Base-by-base conservation (phyloP, 2,113 vertebrate genomes). In the Empidonax alnorum region DNA sequence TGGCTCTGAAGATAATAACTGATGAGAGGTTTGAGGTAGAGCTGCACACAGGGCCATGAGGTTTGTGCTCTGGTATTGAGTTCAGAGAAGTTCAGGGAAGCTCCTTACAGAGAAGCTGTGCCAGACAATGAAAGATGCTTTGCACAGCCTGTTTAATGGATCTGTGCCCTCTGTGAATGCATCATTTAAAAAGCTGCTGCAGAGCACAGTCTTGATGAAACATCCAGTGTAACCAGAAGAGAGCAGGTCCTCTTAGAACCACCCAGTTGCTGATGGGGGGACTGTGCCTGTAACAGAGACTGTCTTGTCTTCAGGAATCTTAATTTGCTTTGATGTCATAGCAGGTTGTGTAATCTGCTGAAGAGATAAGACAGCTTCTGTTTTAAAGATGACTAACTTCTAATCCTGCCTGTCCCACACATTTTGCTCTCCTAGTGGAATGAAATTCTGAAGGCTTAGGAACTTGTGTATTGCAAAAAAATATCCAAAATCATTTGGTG, bases 301-400 rank as follows among this genome's bases (percentile, higher is more conserved):
- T 55, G 62, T 77, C 78, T 94, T 94, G 87, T 94, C 82, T 88
- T 74, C 55, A 68, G 65, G 33, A 91, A 46, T 80, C 66, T 75
- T 37, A 25, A 62, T 79, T 83, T 76, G 7, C 94, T 94, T 94
- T 96, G 87, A 87, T 96, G 88, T 89, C 66, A 9, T 66, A 92
- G 47, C 49, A 44, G 74, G 66, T 87, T 96, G 85, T 95, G 86
- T 39, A 94, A 72, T 97, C 89, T 91, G 31, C 90, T 53, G 69
- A 75, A 56, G 82, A 89, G 96, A 84, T 97, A 96, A 95, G 91
- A 44, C 89, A 88, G 84, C 39, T 69, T 65, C 93, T 77, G 30
- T 82, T 53, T 59, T 81, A 68, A 68, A 89, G 69, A 75, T 96
- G 63, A 73, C 75, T 73, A 37, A 30, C 65, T 96, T 65, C 72